phyloP scores from a whole-genome alignment of 2,797 vertebrate species.

The Okamejei kenojei region DNA sequence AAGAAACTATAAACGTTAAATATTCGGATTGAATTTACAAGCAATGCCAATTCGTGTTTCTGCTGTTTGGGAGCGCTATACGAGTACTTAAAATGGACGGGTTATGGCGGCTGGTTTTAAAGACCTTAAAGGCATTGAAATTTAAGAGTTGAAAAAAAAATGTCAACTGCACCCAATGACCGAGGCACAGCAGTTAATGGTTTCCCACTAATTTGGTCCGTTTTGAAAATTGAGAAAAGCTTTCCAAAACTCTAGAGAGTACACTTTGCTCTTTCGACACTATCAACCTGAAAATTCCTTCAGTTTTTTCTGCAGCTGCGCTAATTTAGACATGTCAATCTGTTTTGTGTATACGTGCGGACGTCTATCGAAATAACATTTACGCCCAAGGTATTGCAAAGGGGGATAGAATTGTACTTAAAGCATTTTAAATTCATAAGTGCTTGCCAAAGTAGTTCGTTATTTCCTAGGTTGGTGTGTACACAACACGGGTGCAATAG shows the following conservation, averaged over 20 bases:
- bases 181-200: no score
- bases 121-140: not conserved
- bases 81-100: slow-evolving; percentile 36
- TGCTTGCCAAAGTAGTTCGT: not conserved
- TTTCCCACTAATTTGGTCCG: not conserved
- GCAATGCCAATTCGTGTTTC: not conserved
- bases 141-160: not conserved
- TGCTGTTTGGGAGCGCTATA: not conserved
- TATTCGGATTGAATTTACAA: not conserved
- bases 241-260: not conserved
- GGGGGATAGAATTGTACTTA: not conserved
- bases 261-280: slow-evolving; percentile 7
- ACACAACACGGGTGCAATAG: not conserved
- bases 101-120: slow-evolving; percentile 30
- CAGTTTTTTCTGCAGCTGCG: slow-evolving; percentile 7
- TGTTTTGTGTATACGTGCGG: not conserved
- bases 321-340: slow-evolving; percentile 8
- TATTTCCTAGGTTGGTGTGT: not conserved
- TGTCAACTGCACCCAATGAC: not conserved
- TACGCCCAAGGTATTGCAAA: not conserved
- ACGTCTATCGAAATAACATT: not conserved
- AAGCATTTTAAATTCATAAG: not conserved
- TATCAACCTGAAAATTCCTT: slow-evolving; percentile 15
- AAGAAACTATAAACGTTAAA: not conserved
- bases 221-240: not conserved